These are phyloP conservation scores for Baryphthengus martii DNA, from an alignment of 2,113 vertebrate genomes.

Conservation along the genomic window DNA sequence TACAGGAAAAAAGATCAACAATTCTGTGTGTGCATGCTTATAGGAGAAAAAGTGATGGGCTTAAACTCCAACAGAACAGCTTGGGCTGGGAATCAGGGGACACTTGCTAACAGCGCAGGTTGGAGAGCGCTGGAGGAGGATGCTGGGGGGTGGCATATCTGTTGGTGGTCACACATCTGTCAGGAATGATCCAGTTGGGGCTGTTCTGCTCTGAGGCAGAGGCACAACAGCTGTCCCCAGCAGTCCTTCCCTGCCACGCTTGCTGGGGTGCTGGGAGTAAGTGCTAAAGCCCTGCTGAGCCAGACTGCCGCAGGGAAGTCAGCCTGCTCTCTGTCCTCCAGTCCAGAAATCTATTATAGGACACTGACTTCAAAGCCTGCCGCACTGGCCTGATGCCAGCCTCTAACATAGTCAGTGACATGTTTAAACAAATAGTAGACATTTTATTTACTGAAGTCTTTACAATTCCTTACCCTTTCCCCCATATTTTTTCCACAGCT, in stretches of 20 bases:
- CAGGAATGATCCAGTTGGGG: not conserved
- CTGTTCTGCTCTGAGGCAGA: not conserved
- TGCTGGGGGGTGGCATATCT: not conserved
- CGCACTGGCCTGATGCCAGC: not conserved
- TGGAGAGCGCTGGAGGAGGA: not conserved
- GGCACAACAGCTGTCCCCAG: accelerated
- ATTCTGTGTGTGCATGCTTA: not conserved
- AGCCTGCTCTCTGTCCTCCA: not conserved
- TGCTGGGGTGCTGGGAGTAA: not conserved
- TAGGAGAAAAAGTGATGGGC: not conserved
- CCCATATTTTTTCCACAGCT: not conserved
- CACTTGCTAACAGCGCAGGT: not conserved
- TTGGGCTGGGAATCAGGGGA: not conserved
- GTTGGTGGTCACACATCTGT: not conserved
- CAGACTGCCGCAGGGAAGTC: not conserved
- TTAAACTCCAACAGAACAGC: not conserved
- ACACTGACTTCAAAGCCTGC: slow-evolving; percentile 42
- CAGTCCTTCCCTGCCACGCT: not conserved
- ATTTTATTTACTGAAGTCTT: slow-evolving; percentile 42
- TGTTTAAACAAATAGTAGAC: slow-evolving; percentile 56
- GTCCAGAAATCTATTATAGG: not conserved
- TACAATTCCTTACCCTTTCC: not conserved
- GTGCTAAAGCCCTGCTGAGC: not conserved
- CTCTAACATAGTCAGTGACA: not conserved
- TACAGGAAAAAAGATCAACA: not conserved